Evolutionary conservation across 2,888 invertebrate species (phyloP).

Genomic region (Melinaea menophilus): DNA sequence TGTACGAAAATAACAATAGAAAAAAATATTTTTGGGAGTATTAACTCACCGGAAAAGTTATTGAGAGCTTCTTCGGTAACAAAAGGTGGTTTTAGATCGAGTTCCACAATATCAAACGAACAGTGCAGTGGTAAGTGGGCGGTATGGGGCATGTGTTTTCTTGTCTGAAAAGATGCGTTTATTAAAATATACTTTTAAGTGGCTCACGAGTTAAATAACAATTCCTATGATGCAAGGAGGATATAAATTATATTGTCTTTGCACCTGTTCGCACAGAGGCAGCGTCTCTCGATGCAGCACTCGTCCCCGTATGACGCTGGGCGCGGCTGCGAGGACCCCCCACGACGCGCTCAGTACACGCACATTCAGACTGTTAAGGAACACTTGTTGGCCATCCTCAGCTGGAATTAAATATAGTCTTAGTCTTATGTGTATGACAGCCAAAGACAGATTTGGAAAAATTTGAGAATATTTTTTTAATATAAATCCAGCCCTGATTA

Average conservation of each 20-base stretch:
- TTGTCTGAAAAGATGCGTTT: constrained; percentile 47
- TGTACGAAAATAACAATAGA: neutral
- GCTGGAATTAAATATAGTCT: constrained; percentile 69
- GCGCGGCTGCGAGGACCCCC: constrained; percentile 88
- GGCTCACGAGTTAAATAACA: too few species aligned
- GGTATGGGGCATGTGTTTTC: constrained; percentile 83
- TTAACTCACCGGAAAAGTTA: constrained; percentile 80
- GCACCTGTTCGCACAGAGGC: constrained; percentile 84
- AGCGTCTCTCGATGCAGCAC: constrained; percentile 93
- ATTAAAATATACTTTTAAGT: too few species aligned
- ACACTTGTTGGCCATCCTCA: constrained; percentile 94
- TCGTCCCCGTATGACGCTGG: constrained; percentile 83
- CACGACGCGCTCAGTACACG: constrained; percentile 92
- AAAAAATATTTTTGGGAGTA: neutral
- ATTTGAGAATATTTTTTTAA: too few species aligned
- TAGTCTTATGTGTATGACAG: too few species aligned
- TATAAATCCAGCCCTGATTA: too few species aligned
- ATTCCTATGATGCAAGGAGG: too few species aligned
- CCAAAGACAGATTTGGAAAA: too few species aligned
- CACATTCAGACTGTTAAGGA: constrained; percentile 92
- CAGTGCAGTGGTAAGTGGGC: constrained; percentile 93
- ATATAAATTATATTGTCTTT: neutral
- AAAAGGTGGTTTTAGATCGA: constrained; percentile 85
- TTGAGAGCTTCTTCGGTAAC: constrained; percentile 83
- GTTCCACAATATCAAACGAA: constrained; percentile 93